Evolutionary conservation across 2,888 invertebrate species (phyloP).

Genomic region (Agrypnus murinus): DNA sequence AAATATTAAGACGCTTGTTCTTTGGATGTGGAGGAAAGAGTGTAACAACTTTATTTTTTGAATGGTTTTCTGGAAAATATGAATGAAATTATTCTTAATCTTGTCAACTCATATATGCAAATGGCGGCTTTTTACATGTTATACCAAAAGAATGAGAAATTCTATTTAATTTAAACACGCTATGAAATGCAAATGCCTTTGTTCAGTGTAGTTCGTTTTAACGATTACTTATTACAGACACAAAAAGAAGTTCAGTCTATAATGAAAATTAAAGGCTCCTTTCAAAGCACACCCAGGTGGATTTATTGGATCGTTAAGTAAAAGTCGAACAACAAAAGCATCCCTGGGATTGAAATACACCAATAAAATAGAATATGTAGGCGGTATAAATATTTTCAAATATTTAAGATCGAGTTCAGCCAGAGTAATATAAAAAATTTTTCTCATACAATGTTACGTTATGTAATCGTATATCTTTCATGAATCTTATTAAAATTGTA

Average conservation of each 20-base stretch:
- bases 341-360: background rate
- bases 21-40: background rate
- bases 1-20: too few relatives aligned
- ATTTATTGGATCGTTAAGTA: conserved; percentile 8
- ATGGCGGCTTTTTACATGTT: conserved; percentile 3
- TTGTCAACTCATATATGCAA: conserved; percentile 31
- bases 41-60: background rate
- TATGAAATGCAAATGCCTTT: conserved; percentile 39
- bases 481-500: too few relatives aligned
- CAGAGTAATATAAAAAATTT: too few relatives aligned
- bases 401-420: background rate
- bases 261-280: conserved; percentile 17
- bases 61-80: background rate
- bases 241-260: conserved; percentile 7
- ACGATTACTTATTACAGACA: conserved; percentile 17
- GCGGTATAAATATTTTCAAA: conserved; percentile 8
- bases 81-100: conserved; percentile 24
- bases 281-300: background rate
- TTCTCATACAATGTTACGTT: too few relatives aligned
- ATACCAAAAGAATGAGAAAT: conserved; percentile 30
- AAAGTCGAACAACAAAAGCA: conserved; percentile 6
- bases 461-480: too few relatives aligned
- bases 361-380: conserved; percentile 5
- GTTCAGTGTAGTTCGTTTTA: conserved; percentile 22
- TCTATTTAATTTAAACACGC: conserved; percentile 37